These are phyloP conservation scores for Gyps fulvus DNA, from an alignment of 2,113 vertebrate species.

Conservation along the genomic window DNA sequence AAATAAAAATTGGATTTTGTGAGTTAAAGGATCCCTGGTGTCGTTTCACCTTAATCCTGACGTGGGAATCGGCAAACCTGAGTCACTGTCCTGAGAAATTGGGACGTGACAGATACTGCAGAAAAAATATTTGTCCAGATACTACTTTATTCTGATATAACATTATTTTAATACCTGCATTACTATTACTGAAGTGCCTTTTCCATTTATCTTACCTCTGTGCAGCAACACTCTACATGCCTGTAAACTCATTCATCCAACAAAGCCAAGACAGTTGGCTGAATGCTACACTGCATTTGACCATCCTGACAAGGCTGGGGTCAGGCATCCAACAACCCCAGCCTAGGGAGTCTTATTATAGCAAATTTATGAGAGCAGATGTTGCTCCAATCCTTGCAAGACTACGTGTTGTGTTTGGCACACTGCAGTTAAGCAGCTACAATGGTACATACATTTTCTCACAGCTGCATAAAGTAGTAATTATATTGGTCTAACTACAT, in stretches of 20 bases:
- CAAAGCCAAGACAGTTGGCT: background rate
- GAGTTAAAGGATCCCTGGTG: no score
- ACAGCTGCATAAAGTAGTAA: background rate
- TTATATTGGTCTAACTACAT: background rate
- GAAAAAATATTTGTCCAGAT: background rate
- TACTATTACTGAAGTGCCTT: background rate
- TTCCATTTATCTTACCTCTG: background rate
- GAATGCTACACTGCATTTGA: background rate
- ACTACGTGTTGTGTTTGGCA: background rate
- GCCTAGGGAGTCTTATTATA: background rate
- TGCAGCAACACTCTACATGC: background rate
- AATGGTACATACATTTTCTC: background rate
- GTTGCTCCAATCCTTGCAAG: background rate
- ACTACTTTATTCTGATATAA: background rate
- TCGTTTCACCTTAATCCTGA: no score
- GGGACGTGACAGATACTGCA: background rate
- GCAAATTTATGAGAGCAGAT: constrained; percentile 1
- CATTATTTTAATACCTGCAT: background rate
- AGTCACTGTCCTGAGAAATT: no score
- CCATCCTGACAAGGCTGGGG: background rate
- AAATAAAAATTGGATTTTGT: no score
- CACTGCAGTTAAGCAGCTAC: background rate
- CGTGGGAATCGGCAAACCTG: no score
- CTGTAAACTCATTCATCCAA: background rate
- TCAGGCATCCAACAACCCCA: background rate